These are phyloP conservation scores for Acanthisitta chloris DNA, from an alignment of 2,113 vertebrate species.

Conservation along the genomic window DNA sequence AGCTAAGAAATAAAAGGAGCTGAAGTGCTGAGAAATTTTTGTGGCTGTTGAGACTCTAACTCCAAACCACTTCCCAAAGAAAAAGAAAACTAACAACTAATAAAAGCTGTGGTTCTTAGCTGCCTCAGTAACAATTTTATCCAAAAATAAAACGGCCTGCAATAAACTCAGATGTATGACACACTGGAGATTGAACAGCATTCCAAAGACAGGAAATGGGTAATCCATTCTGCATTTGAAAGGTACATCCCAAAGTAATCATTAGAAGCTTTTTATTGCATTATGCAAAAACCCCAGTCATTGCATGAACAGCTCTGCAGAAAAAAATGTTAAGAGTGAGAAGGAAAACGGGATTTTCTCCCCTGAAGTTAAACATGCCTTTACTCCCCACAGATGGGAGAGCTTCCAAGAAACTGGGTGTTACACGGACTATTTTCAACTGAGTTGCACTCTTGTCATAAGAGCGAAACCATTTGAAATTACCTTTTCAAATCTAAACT, in stretches of 20 bases:
- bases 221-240: not conserved
- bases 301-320: not conserved
- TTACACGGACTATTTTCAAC: not conserved
- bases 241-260: not conserved
- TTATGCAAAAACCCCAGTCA: not conserved
- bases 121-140: not conserved
- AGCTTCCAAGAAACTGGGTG: not conserved
- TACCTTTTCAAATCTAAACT: not conserved
- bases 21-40: not conserved
- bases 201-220: not conserved
- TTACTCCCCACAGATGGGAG: not conserved
- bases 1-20: not conserved
- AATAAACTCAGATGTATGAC: not conserved
- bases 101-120: not conserved
- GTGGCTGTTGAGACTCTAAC: not conserved
- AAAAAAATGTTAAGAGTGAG: not conserved
- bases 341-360: not conserved
- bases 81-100: not conserved
- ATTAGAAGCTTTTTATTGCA: not conserved
- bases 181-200: not conserved
- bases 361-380: not conserved
- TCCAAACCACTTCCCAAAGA: not conserved
- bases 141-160: not conserved
- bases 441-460: not conserved
- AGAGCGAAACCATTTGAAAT: not conserved